phyloP scores from a whole-genome alignment of 2,113 vertebrate genomes.

The Psephotus haematonotus region DNA sequence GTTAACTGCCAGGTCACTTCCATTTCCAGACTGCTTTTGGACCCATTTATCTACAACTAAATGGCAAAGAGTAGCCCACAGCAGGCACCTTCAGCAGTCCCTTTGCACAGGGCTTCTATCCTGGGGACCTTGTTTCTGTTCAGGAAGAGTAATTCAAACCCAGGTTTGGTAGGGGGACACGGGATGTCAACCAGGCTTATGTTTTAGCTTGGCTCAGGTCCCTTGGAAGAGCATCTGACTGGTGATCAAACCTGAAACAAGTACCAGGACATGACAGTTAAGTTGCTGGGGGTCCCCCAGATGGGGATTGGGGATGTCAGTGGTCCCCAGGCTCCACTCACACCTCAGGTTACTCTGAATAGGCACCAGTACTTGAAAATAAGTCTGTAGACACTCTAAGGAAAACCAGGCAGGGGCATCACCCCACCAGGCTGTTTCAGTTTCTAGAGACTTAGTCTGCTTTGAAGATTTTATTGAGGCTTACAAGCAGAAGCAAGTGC shows the following conservation, averaged over 20 bases:
- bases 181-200: background rate
- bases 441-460: background rate
- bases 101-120: background rate
- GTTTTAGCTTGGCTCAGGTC: background rate
- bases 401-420: background rate
- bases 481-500: background rate
- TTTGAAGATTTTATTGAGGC: background rate
- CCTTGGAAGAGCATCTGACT: background rate
- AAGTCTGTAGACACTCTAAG: background rate
- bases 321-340: background rate
- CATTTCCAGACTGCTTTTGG: background rate
- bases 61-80: background rate
- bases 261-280: background rate
- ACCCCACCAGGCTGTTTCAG: background rate
- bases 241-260: background rate
- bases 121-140: background rate
- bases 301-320: fast-evolving
- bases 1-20: background rate
- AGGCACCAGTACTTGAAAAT: background rate
- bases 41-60: background rate
- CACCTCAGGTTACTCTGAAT: background rate
- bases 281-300: background rate
- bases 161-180: background rate
- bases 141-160: background rate
- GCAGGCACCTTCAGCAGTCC: background rate